Conservation (phyloP, 2,888 invertebrate genomes). For the Drosophila percnosoma region DNA sequence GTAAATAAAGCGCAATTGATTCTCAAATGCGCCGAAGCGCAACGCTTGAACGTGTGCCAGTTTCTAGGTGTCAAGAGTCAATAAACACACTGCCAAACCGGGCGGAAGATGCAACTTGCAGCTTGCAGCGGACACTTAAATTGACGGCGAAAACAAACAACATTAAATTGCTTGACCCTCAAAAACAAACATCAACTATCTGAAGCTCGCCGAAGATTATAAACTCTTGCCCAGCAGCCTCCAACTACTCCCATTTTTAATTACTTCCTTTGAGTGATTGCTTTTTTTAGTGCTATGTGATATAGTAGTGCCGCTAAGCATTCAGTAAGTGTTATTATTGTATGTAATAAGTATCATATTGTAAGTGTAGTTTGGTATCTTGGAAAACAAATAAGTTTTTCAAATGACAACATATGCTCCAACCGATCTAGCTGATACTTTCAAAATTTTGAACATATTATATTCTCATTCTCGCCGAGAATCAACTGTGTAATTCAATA, state of each 20-base stretch:
- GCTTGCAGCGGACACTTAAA: constrained; percentile 23
- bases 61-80: constrained; percentile 66
- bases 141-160: constrained; percentile 34
- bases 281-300: neutral
- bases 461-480: neutral
- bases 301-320: neutral
- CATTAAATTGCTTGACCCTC: constrained; percentile 9
- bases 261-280: too few species aligned
- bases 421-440: too few species aligned
- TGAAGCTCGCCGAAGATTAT: neutral
- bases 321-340: neutral
- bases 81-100: constrained; percentile 17
- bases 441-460: accelerated
- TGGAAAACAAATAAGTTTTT: neutral
- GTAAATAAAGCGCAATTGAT: constrained; percentile 60
- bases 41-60: constrained; percentile 56
- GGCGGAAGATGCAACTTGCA: constrained; percentile 37
- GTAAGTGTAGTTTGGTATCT: neutral
- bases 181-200: neutral
- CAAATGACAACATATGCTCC: neutral
- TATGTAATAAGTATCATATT: neutral
- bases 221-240: neutral
- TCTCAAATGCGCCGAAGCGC: constrained; percentile 67
- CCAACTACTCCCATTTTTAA: neutral
- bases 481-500: neutral